A percentile compares a stretch with the other conserved stretches of the same genome.
These are phyloP conservation scores for Plagodis dolabraria DNA, from an alignment of 2,888 invertebrate genomes.

Conservation along the genomic window DNA sequence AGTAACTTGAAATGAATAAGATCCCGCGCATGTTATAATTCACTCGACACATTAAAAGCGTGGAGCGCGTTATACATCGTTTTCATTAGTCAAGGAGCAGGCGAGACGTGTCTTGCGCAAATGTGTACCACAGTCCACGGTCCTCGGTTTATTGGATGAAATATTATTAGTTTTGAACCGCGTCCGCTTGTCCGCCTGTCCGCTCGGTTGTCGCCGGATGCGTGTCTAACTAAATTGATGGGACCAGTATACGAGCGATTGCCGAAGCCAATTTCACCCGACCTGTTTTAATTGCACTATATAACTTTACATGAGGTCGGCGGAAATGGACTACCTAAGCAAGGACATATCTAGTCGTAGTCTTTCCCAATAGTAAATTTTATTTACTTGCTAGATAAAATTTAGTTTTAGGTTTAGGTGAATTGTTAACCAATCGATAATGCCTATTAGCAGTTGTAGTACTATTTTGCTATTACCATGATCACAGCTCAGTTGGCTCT, in stretches of 20 bases:
- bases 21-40: conserved; percentile 27
- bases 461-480: no score
- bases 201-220: conserved; percentile 71
- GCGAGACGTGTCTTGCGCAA: conserved; percentile 57
- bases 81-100: conserved; percentile 48
- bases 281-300: conserved; percentile 61
- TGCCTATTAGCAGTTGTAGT: no score
- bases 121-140: conserved; percentile 47
- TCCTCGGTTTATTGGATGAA: conserved; percentile 60
- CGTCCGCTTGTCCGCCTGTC: conserved; percentile 65
- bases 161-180: conserved; percentile 71
- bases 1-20: conserved; percentile 21
- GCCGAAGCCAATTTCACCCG: conserved; percentile 65
- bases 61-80: conserved; percentile 29
- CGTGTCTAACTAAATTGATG: conserved; percentile 72
- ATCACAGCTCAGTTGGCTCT: no score
- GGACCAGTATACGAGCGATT: conserved; percentile 58
- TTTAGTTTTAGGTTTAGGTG: no score
- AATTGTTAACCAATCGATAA: no score
- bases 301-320: conserved; percentile 48
- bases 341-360: not conserved
- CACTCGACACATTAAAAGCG: conserved; percentile 33
- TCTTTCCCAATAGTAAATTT: no score
- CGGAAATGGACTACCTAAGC: conserved; percentile 11
- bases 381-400: no score